Evolutionary conservation across 2,888 invertebrate species (phyloP).

Genomic region (Melieria picta): DNA sequence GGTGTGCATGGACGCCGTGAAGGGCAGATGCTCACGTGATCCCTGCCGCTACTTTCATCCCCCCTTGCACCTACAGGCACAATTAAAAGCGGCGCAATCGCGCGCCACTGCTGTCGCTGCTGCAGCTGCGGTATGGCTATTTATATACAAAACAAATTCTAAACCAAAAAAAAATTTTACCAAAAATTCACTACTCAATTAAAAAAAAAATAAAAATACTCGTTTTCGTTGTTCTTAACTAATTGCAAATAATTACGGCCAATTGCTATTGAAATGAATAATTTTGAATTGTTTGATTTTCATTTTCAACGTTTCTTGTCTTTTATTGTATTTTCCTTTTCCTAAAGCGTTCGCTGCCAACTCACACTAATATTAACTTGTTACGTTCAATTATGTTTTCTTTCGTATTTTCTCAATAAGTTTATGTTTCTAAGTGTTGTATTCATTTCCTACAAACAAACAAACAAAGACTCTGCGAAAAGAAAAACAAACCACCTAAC

Average conservation of each 20-base stretch:
- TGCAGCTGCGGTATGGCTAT: constrained; percentile 73
- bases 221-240: background rate
- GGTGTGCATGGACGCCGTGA: constrained; percentile 99
- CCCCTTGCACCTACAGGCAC: constrained; percentile 99
- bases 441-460: no score
- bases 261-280: constrained; percentile 4
- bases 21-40: constrained; percentile 98
- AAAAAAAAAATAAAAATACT: background rate
- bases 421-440: no score
- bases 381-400: background rate
- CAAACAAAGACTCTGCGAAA: no score
- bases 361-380: background rate
- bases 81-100: constrained; percentile 98
- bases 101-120: constrained; percentile 87
- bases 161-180: no score
- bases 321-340: background rate
- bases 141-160: constrained; percentile 22
- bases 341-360: background rate
- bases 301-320: background rate
- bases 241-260: no score
- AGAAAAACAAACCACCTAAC: no score
- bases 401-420: background rate
- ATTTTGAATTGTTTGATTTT: background rate
- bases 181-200: background rate
- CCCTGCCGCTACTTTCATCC: constrained; percentile 99